Conservation (phyloP, 1,140 invertebrate genomes). For the Platorchestia sp. region DNA sequence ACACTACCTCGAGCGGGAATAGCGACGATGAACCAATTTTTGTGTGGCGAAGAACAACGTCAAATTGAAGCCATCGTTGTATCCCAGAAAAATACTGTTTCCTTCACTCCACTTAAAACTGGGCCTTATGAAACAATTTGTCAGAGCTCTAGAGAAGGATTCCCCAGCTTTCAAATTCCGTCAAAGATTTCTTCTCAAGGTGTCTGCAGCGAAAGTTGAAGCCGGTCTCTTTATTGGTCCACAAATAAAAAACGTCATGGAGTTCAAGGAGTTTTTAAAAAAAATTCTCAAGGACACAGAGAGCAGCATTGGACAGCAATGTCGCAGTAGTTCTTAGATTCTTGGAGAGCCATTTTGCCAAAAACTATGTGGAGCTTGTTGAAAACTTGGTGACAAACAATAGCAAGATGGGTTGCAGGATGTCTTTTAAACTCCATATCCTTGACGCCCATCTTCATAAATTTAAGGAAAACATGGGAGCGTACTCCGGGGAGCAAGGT, state of each 20-base stretch:
- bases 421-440: conserved; percentile 6
- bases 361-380: conserved; percentile 59
- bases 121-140: not conserved
- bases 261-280: conserved; percentile 59
- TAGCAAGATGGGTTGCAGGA: not conserved
- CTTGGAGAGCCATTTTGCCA: conserved; percentile 57
- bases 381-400: conserved; percentile 5
- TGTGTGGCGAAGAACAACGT: too few relatives aligned
- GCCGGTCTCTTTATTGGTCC: conserved; percentile 69
- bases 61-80: conserved; percentile 68
- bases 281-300: conserved; percentile 49
- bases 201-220: conserved; percentile 68
- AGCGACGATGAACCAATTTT: too few relatives aligned
- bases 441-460: not conserved
- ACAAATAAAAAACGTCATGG: conserved; percentile 63
- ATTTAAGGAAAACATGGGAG: conserved; percentile 18
- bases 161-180: conserved; percentile 48
- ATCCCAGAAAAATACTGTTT: conserved; percentile 57
- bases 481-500: not conserved
- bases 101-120: conserved; percentile 44
- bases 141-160: conserved; percentile 68
- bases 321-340: not conserved
- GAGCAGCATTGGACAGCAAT: conserved; percentile 56
- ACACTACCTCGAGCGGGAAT: too few relatives aligned
- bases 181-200: too few relatives aligned